phyloP scores from a whole-genome alignment of 2,797 vertebrate species.

The Dendrocincla tyrannina region DNA sequence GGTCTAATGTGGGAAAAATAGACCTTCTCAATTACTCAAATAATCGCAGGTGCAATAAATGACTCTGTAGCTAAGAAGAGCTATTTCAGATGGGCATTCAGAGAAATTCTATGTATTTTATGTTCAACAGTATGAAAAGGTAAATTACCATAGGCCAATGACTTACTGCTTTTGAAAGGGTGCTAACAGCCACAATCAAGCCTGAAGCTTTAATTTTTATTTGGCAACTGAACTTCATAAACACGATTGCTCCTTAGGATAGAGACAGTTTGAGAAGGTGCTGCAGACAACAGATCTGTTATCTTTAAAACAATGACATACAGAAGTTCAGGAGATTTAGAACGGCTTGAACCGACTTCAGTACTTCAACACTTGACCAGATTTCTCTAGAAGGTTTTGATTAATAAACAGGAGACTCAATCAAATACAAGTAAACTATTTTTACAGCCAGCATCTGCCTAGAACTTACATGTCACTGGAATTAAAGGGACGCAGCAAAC shows the following conservation, averaged over 20 bases:
- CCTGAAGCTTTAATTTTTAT: slow-evolving; percentile 1
- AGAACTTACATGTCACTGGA: neutral
- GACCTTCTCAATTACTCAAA: slow-evolving; percentile 47
- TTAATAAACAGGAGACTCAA: neutral
- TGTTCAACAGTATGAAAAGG: neutral
- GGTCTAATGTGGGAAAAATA: slow-evolving; percentile 52
- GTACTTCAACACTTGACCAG: neutral
- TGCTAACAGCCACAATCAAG: neutral
- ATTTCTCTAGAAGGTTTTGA: neutral
- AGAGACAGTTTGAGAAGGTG: neutral
- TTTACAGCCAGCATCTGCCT: neutral
- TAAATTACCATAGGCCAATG: slow-evolving; percentile 16
- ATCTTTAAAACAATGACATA: neutral
- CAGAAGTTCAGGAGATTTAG: neutral
- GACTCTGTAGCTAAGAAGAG: neutral
- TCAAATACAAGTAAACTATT: neutral
- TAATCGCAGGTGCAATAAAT: slow-evolving; percentile 41
- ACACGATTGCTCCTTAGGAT: neutral
- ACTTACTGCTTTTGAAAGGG: slow-evolving; percentile 25
- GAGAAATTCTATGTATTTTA: neutral
- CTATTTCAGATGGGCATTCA: slow-evolving; percentile 26
- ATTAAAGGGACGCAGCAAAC: fast-evolving
- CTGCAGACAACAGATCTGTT: neutral
- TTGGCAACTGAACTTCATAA: slow-evolving; percentile 27
- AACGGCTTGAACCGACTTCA: neutral